Evolutionary conservation across 2,113 vertebrate genomes (phyloP).

Genomic region (Coracopsis vasa): DNA sequence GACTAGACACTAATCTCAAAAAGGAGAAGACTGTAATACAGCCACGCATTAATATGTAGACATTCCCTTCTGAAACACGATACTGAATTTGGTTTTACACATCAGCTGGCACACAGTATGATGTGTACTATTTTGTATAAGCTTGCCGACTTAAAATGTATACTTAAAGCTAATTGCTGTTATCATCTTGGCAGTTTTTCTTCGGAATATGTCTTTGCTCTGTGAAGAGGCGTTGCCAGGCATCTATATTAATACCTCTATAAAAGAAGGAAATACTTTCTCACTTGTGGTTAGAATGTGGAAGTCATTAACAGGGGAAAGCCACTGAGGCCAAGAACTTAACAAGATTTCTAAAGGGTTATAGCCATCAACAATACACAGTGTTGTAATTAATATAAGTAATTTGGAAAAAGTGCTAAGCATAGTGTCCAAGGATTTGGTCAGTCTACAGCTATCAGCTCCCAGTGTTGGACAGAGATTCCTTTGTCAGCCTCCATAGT

Average conservation of each 20-base stretch:
- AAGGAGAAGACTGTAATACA: not conserved
- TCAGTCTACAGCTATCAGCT: not conserved
- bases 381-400: not conserved
- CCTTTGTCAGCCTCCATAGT: not conserved
- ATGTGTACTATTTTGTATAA: not conserved
- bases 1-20: not conserved
- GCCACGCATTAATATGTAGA: not conserved
- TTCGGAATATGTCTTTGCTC: not conserved
- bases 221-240: not conserved
- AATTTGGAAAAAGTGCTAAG: not conserved
- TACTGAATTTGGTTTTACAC: not conserved
- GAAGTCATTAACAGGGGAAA: slow-evolving; percentile 38
- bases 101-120: not conserved
- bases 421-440: not conserved
- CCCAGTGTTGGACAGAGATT: not conserved
- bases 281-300: not conserved
- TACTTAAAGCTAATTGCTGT: not conserved
- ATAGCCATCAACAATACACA: not conserved
- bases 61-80: not conserved
- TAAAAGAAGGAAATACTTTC: slow-evolving; percentile 29
- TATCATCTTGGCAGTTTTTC: not conserved
- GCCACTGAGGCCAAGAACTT: not conserved
- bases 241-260: not conserved
- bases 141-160: not conserved
- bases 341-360: not conserved